These are phyloP conservation scores for Masnerella sp. DNA, from an alignment of 2,888 invertebrate genomes.

Conservation along the genomic window DNA sequence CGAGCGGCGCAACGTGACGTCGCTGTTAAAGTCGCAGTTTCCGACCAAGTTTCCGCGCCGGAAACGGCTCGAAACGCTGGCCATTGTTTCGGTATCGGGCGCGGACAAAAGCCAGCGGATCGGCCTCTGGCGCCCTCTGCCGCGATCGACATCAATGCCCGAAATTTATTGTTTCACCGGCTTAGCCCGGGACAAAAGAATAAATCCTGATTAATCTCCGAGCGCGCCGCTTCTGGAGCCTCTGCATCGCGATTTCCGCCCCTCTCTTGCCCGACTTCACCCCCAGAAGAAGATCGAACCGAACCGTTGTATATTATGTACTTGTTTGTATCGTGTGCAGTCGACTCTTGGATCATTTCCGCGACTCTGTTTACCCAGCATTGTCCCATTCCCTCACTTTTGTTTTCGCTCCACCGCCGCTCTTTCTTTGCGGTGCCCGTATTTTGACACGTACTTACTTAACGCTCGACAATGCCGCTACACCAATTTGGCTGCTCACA, in stretches of 20 bases:
- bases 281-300: slow-evolving; percentile 51
- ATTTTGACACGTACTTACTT: slow-evolving; percentile 25
- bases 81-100: slow-evolving; percentile 70
- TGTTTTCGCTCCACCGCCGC: slow-evolving; percentile 11
- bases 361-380: slow-evolving; percentile 43
- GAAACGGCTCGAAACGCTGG: slow-evolving; percentile 71
- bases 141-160: slow-evolving; percentile 73
- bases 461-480: background rate
- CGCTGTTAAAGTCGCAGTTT: slow-evolving; percentile 72
- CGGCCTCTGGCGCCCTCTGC: slow-evolving; percentile 21
- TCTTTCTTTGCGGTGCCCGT: slow-evolving; percentile 2
- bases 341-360: slow-evolving; percentile 48
- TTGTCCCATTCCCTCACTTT: slow-evolving; percentile 27
- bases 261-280: too few relatives aligned
- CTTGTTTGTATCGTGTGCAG: slow-evolving; percentile 49
- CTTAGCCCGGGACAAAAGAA: slow-evolving; percentile 73
- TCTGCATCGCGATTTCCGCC: slow-evolving; percentile 37
- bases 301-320: slow-evolving; percentile 53
- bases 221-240: slow-evolving; percentile 65
- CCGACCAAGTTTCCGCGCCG: slow-evolving; percentile 71
- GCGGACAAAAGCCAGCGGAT: slow-evolving; percentile 65
- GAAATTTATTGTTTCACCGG: slow-evolving; percentile 76
- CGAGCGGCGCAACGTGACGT: slow-evolving; percentile 62
- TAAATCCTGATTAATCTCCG: slow-evolving; percentile 76
- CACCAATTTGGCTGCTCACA: too few relatives aligned